These are phyloP conservation scores for Hormaphis cornu DNA, from an alignment of 1,140 invertebrate species.

Conservation along the genomic window DNA sequence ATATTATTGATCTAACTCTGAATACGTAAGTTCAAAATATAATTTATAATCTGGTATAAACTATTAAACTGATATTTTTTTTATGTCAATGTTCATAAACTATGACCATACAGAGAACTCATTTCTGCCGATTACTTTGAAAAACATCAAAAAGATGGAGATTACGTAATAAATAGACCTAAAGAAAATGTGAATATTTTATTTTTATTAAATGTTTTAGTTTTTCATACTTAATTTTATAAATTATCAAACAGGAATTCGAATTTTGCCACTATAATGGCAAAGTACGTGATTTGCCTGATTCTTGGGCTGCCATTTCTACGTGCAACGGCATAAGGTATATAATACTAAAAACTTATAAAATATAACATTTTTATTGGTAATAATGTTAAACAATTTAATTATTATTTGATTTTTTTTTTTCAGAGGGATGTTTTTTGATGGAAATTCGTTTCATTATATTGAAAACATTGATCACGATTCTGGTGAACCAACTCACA, in stretches of 20 bases:
- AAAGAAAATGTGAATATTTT: conserved; percentile 50
- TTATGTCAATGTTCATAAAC: neutral
- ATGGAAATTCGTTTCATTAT: conserved; percentile 66
- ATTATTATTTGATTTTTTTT: neutral
- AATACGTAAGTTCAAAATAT: conserved; percentile 46
- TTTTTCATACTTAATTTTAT: neutral
- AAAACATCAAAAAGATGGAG: conserved; percentile 58
- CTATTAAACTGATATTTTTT: neutral
- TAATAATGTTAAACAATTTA: neutral
- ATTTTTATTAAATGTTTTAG: neutral
- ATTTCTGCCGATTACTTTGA: conserved; percentile 63
- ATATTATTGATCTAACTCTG: conserved; percentile 62
- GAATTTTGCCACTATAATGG: conserved; percentile 78
- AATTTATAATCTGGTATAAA: neutral
- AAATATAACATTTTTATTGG: neutral
- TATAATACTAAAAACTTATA: conserved; percentile 8
- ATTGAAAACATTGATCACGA: conserved; percentile 48
- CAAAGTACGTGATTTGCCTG: conserved; percentile 54
- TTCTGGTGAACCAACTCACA: conserved; percentile 45
- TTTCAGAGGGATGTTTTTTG: conserved; percentile 65
- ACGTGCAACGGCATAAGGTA: conserved; percentile 67
- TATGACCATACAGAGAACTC: conserved; percentile 49
- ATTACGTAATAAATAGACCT: conserved; percentile 52
- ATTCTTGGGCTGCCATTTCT: conserved; percentile 76
- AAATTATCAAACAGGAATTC: conserved; percentile 51